Evolutionary conservation across 2,113 vertebrate species (phyloP).

Genomic region (Phrynosoma platyrhinos): DNA sequence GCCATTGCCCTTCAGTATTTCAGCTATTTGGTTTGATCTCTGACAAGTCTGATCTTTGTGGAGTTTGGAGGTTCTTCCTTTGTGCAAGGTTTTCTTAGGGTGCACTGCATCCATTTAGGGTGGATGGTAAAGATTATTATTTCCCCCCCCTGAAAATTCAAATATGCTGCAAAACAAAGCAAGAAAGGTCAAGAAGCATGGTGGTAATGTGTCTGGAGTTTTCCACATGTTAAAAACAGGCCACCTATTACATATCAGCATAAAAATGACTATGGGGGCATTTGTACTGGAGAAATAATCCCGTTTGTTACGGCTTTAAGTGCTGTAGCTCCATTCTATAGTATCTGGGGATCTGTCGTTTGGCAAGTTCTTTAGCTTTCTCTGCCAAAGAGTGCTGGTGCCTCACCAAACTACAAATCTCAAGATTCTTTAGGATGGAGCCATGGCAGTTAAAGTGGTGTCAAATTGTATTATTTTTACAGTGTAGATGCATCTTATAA

Average conservation of each 20-base stretch:
- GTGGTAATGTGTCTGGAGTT: too few species aligned
- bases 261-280: not conserved
- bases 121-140: not conserved
- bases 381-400: too few species aligned
- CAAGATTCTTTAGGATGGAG: too few species aligned
- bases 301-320: too few species aligned
- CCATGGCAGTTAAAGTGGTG: too few species aligned
- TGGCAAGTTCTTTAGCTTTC: too few species aligned
- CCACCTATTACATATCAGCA: rapidly evolving
- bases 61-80: not conserved
- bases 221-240: rapidly evolving
- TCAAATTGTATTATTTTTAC: too few species aligned
- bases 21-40: not conserved
- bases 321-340: too few species aligned
- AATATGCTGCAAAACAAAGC: not conserved
- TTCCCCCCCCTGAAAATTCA: not conserved
- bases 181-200: not conserved
- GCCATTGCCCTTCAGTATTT: not conserved
- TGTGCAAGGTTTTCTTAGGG: rapidly evolving
- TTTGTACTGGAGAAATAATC: too few species aligned
- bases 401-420: too few species aligned
- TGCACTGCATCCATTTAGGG: rapidly evolving
- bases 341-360: too few species aligned
- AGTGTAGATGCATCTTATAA: too few species aligned
- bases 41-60: not conserved